Evolutionary conservation across 2,113 vertebrate genomes (phyloP), one percentile per base, ranked within the genome.

Genomic region (Heterocephalus glaber): DNA sequence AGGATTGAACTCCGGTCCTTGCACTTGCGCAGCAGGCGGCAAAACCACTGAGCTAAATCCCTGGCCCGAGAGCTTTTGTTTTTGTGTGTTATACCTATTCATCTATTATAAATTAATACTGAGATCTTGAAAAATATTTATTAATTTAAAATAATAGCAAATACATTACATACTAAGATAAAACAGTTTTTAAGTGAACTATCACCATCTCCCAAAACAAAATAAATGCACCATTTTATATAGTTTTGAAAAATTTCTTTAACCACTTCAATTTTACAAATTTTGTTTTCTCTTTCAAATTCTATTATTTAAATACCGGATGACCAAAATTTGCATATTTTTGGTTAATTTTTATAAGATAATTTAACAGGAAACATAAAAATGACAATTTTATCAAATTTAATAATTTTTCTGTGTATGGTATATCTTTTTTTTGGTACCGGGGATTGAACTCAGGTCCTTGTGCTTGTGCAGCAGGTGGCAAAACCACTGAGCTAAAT

Each of bases 171-270:
- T 68, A 20, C 60, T 94, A 92, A 35, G 19, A 72, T 79, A 56
- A 88, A 65, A 52, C 8, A 70, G 30, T 33, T 79, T 85, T 77
- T 88, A 41, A 20, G 84, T 95, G 52, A 79, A 85, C 63, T 58
- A 65, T 65, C n/a, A 41, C 24, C 9, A 0, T 56, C 74, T 95
- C 54, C 12, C 1, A 41, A 92, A 84, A 54, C 22, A n/a, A 61
- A 89, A 89, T 52, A 79, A 28, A 41, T 14, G n/a, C 9, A 83
- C 44, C 41, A 3, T 72, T 76, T 6, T 66, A 56, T 80, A n/a
- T 58, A 54, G 33, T 85, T 89, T 85, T 92, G 72, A 72, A 72
- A n/a, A 70, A 63, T 81, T 58, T 74, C 44, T 94, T 74, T 74
- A 74, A 74, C 22, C 24, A 28, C 11, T 74, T 58, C 56, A 58